Percentiles rank a stretch among this genome's conserved stretches.
Conservation (phyloP, 1,140 invertebrate species). For the Drepana arcuata region DNA sequence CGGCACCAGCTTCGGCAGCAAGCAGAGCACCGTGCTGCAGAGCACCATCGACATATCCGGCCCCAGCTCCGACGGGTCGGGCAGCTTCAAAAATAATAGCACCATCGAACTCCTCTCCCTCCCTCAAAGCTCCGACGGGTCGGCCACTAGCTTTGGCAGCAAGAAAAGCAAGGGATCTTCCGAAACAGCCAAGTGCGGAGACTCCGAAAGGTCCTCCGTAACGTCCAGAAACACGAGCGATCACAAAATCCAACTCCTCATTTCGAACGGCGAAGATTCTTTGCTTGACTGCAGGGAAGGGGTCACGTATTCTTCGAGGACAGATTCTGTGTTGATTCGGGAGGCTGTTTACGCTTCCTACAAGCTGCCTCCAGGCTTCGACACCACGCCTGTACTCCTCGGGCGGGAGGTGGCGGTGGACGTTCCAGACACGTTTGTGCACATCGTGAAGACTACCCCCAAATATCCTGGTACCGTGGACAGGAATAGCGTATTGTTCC, state of each 20-base stretch:
- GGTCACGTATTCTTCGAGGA: slow-evolving; percentile 56
- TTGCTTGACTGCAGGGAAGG: slow-evolving; percentile 63
- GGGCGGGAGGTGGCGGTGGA: slow-evolving; percentile 83
- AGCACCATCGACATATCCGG: slow-evolving; percentile 41
- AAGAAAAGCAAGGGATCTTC: slow-evolving; percentile 70
- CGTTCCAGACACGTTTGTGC: slow-evolving; percentile 83
- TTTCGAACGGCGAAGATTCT: slow-evolving; percentile 64
- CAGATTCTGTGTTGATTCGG: slow-evolving; percentile 63
- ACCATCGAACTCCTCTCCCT: slow-evolving; percentile 55
- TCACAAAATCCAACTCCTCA: slow-evolving; percentile 63
- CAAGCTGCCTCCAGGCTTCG: slow-evolving; percentile 55
- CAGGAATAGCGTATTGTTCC: slow-evolving; percentile 57
- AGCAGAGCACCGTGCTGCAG: slow-evolving; percentile 54
- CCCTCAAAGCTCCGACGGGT: slow-evolving; percentile 67
- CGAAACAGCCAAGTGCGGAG: slow-evolving; percentile 63
- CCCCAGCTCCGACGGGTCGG: slow-evolving; percentile 51
- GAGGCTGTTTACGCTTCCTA: slow-evolving; percentile 62
- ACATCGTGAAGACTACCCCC: slow-evolving; percentile 81
- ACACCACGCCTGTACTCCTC: slow-evolving; percentile 65
- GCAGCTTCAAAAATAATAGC: slow-evolving; percentile 60
- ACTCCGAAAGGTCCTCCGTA: slow-evolving; percentile 46
- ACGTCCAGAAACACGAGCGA: slow-evolving; percentile 50
- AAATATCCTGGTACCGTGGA: slow-evolving; percentile 78
- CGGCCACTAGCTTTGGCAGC: slow-evolving; percentile 69
- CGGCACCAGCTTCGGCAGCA: slow-evolving; percentile 60